A percentile compares a stretch with the other conserved stretches of the same genome.
These are phyloP conservation scores for Podotricha telesiphe DNA, from an alignment of 2,888 invertebrate genomes.

Conservation along the genomic window DNA sequence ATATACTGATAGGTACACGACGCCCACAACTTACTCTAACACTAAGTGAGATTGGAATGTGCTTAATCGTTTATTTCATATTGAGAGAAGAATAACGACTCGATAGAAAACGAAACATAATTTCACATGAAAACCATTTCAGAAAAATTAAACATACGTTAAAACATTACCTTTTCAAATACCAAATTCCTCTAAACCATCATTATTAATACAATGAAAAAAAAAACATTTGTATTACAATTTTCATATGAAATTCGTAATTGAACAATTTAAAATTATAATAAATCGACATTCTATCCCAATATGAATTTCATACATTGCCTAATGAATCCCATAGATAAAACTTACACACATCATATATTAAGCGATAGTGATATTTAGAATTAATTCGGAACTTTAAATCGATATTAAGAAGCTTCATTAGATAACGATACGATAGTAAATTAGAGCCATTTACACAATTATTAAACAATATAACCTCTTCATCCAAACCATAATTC, in stretches of 20 bases:
- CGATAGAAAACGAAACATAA: not conserved
- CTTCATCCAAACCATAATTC: not conserved
- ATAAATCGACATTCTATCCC: constrained; percentile 16
- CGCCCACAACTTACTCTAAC: constrained; percentile 21
- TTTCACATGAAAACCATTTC: too few species aligned
- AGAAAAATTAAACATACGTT: too few species aligned
- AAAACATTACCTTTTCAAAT: too few species aligned
- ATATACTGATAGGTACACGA: constrained; percentile 54
- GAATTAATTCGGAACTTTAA: constrained; percentile 39
- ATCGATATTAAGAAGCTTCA: constrained; percentile 29
- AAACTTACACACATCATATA: constrained; percentile 17
- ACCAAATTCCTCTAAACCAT: not conserved
- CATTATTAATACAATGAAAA: not conserved
- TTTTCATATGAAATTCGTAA: not conserved
- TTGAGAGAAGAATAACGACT: constrained; percentile 15
- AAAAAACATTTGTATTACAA: not conserved
- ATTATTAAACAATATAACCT: constrained; percentile 13
- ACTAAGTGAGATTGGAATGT: constrained; percentile 48
- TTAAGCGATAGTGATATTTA: constrained; percentile 39
- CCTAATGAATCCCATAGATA: constrained; percentile 30
- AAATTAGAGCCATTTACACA: constrained; percentile 24
- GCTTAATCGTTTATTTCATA: constrained; percentile 14
- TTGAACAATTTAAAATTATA: not conserved
- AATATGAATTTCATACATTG: constrained; percentile 9
- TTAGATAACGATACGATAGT: constrained; percentile 19